phyloP scores from a whole-genome alignment of 2,797 vertebrate species.

The Sebastes wilsoni region DNA sequence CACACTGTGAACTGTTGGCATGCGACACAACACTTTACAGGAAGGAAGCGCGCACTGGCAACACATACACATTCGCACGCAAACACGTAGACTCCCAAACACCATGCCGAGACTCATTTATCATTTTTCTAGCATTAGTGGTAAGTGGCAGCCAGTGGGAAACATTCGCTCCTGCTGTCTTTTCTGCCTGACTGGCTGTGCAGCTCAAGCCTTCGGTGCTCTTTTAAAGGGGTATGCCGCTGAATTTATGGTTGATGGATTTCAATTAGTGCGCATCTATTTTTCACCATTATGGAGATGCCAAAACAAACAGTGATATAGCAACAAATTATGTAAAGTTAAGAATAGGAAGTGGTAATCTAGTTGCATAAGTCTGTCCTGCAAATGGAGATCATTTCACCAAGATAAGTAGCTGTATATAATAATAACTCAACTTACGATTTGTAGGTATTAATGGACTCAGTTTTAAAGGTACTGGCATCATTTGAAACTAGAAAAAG shows the following conservation, averaged over 20 bases:
- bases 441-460: fast-evolving
- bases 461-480: too few species aligned
- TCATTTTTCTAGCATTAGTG: slow-evolving; percentile 75
- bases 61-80: slow-evolving; percentile 39
- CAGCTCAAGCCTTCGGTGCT: slow-evolving; percentile 24
- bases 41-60: slow-evolving; percentile 38
- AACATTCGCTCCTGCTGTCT: slow-evolving; percentile 61
- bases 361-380: background rate
- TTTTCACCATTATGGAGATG: background rate
- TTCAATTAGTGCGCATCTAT: slow-evolving; percentile 33
- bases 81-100: slow-evolving; percentile 37
- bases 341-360: background rate
- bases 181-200: slow-evolving; percentile 51
- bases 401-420: background rate
- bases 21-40: slow-evolving; percentile 62
- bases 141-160: slow-evolving; percentile 71
- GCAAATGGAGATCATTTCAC: background rate
- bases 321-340: background rate
- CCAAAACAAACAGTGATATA: background rate
- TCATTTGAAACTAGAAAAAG: too few species aligned
- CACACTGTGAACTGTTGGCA: slow-evolving; percentile 75
- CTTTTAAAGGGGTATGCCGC: slow-evolving; percentile 15
- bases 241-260: slow-evolving; percentile 11
- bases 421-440: too few species aligned
- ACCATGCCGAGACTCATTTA: slow-evolving; percentile 62